phyloP scores from a whole-genome alignment of 92 coral and sea anemone species.

The Paramuricea clavata region DNA sequence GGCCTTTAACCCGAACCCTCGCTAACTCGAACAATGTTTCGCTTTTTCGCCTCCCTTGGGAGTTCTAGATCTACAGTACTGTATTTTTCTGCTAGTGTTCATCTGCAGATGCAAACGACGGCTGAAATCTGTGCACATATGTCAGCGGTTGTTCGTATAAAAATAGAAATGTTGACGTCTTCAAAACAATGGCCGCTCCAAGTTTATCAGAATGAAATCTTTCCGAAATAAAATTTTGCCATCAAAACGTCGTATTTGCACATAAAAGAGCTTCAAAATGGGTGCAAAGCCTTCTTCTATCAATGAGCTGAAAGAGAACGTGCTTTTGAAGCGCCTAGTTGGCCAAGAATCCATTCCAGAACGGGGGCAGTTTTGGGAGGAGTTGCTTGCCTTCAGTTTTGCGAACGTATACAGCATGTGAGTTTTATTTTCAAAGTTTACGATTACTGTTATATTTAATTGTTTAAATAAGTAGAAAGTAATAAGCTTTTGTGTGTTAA shows the following conservation, averaged over 20 bases:
- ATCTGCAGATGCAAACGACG: too few species aligned
- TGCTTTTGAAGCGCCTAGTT: slow-evolving; percentile 87
- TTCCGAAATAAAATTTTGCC: slow-evolving; percentile 8
- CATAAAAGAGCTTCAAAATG: slow-evolving; percentile 55
- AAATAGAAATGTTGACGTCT: not conserved
- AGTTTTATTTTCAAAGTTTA: not conserved
- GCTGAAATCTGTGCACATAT: too few species aligned
- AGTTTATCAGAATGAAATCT: slow-evolving; percentile 1
- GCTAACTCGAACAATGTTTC: too few species aligned
- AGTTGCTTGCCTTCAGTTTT: slow-evolving; percentile 89
- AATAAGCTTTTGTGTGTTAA: not conserved
- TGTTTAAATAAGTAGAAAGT: not conserved
- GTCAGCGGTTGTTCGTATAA: not conserved
- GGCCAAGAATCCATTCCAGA: slow-evolving; percentile 79
- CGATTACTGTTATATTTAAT: not conserved
- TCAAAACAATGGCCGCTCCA: not conserved
- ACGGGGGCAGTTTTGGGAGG: slow-evolving; percentile 90
- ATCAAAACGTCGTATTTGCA: not conserved
- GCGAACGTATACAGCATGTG: slow-evolving; percentile 92
- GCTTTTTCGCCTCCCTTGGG: too few species aligned
- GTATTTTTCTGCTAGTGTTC: too few species aligned
- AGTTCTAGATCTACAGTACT: too few species aligned
- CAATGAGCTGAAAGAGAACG: slow-evolving; percentile 92
- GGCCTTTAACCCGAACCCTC: too few species aligned
- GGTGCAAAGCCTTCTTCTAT: slow-evolving; percentile 98